phyloP scores from a whole-genome alignment of 2,797 vertebrate species.

The Lacerta bilineata region DNA sequence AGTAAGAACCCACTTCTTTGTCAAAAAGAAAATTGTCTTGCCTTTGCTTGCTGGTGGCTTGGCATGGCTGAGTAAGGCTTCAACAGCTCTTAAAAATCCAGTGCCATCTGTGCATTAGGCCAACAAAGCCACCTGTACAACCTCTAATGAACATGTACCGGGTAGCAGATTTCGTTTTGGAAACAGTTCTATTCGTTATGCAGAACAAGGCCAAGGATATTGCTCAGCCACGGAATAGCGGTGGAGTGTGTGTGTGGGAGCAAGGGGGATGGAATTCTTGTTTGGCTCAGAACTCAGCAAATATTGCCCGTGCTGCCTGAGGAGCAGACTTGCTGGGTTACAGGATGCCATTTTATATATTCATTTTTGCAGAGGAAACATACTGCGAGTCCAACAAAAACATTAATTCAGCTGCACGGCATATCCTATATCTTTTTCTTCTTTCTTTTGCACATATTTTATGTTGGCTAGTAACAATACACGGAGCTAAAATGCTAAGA shows the following conservation, averaged over 20 bases:
- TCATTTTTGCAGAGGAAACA: conserved; percentile 23
- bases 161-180: conserved; percentile 7
- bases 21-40: neutral
- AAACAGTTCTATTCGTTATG: conserved; percentile 9
- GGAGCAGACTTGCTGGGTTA: conserved; percentile 11
- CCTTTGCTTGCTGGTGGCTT: neutral
- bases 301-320: neutral
- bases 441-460: neutral
- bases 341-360: conserved; percentile 16
- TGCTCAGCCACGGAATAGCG: neutral
- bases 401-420: conserved; percentile 18
- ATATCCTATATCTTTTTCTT: conserved; percentile 26
- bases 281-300: neutral
- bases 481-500: conserved; percentile 15
- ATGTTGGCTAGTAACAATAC: conserved; percentile 24
- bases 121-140: neutral
- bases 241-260: neutral
- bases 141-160: neutral
- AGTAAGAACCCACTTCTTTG: neutral
- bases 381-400: conserved; percentile 10
- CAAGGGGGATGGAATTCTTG: neutral
- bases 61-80: neutral
- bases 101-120: neutral
- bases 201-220: neutral
- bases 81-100: rapidly evolving